Evolutionary conservation across 2,888 invertebrate species (phyloP).

Genomic region (Molorchus minor): DNA sequence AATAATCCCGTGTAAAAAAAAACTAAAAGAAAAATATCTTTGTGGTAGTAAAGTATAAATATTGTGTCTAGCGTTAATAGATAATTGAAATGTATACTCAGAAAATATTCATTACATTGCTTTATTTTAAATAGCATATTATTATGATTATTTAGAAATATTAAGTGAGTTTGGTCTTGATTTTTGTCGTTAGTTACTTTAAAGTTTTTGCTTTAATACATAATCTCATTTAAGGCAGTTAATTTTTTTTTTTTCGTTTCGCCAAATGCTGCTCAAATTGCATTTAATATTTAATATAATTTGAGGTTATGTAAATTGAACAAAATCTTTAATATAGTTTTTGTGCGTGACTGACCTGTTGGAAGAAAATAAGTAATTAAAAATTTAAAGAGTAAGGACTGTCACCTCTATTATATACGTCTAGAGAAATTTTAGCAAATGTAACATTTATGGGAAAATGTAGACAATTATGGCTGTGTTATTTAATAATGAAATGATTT

Average conservation of each 20-base stretch:
- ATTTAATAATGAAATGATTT: slow-evolving; percentile 38
- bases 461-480: slow-evolving; percentile 59
- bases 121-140: slow-evolving; percentile 23
- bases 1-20: slow-evolving; percentile 37
- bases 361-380: slow-evolving; percentile 1
- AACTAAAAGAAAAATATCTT: slow-evolving; percentile 34
- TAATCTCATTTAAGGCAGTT: slow-evolving; percentile 3
- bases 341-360: neutral
- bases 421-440: slow-evolving; percentile 29
- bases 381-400: slow-evolving; percentile 5
- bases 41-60: slow-evolving; percentile 29
- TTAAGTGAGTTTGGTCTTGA: slow-evolving; percentile 7
- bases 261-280: slow-evolving; percentile 17
- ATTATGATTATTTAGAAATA: slow-evolving; percentile 13
- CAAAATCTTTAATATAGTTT: slow-evolving; percentile 7
- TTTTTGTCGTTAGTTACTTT: slow-evolving; percentile 5
- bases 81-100: slow-evolving; percentile 28
- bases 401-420: slow-evolving; percentile 19
- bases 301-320: slow-evolving; percentile 1
- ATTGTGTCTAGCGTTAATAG: slow-evolving; percentile 21
- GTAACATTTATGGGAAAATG: slow-evolving; percentile 44
- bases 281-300: slow-evolving; percentile 18
- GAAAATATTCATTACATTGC: slow-evolving; percentile 29
- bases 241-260: slow-evolving; percentile 2
- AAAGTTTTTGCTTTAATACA: slow-evolving; percentile 13